Evolutionary conservation across 2,797 vertebrate species (phyloP).

Genomic region (Poecilia wingei): DNA sequence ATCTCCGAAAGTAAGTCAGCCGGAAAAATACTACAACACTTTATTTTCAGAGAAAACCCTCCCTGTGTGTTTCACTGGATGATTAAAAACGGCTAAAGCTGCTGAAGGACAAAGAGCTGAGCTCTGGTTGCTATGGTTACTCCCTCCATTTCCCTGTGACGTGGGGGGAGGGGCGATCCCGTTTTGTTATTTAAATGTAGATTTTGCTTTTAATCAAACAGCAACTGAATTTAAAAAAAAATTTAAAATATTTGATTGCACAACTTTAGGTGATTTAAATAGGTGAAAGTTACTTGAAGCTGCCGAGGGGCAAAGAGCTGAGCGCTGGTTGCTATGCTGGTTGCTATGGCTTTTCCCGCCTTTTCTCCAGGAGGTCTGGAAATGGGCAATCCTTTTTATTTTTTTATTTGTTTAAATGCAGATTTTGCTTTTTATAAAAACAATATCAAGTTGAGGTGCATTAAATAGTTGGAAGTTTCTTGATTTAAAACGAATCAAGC

Average conservation of each 20-base stretch:
- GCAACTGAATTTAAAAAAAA: not conserved
- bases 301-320: too few relatives aligned
- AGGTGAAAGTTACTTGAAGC: too few relatives aligned
- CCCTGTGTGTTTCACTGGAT: not conserved
- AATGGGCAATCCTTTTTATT: too few relatives aligned
- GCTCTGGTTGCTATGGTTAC: not conserved
- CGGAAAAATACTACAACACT: not conserved
- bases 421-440: too few relatives aligned
- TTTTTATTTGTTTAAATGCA: too few relatives aligned
- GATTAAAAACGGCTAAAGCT: not conserved
- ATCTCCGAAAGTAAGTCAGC: constrained; percentile 88
- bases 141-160: not conserved
- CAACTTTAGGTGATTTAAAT: not conserved
- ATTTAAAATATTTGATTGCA: not conserved
- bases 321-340: too few relatives aligned
- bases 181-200: not conserved
- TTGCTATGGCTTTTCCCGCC: too few relatives aligned
- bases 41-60: not conserved
- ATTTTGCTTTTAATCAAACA: not conserved
- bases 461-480: too few relatives aligned
- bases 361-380: too few relatives aligned
- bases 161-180: not conserved
- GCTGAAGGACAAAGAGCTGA: not conserved
- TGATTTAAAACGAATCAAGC: too few relatives aligned
- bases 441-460: too few relatives aligned